phyloP scores from a whole-genome alignment of 2,888 invertebrate species.

The Lycocerus yunnanus region DNA sequence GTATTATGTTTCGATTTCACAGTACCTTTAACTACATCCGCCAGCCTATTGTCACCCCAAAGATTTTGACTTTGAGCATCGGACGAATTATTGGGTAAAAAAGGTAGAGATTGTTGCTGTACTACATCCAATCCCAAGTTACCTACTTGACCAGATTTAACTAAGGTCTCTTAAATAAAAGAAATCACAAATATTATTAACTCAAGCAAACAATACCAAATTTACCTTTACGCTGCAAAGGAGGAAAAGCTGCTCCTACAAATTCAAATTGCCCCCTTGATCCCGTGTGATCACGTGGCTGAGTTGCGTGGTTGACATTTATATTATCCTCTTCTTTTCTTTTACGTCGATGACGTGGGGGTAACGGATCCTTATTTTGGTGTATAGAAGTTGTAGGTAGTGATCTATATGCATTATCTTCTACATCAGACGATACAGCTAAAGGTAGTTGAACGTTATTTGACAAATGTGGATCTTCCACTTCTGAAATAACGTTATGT shows the following conservation, averaged over 20 bases:
- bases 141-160: constrained; percentile 39
- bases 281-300: constrained; percentile 42
- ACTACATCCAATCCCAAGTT: constrained; percentile 46
- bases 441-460: constrained; percentile 31
- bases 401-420: constrained; percentile 28
- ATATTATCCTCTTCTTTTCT: constrained; percentile 51
- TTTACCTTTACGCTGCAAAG: constrained; percentile 66
- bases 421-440: constrained; percentile 17
- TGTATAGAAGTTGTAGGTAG: constrained; percentile 19
- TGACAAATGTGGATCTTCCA: constrained; percentile 39
- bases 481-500: constrained; percentile 35
- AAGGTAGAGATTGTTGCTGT: constrained; percentile 29
- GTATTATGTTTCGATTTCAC: constrained; percentile 62
- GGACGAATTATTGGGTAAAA: constrained; percentile 43
- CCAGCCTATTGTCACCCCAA: constrained; percentile 66
- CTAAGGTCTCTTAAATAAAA: constrained; percentile 31
- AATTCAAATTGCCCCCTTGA: constrained; percentile 72
- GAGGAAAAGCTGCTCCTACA: constrained; percentile 79
- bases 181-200: constrained; percentile 39
- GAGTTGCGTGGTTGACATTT: constrained; percentile 31
- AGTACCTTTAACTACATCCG: constrained; percentile 80
- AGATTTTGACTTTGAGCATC: constrained; percentile 47
- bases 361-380: constrained; percentile 52
- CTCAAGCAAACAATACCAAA: constrained; percentile 32
- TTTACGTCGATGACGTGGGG: constrained; percentile 55